phyloP scores from a whole-genome alignment of 2,113 vertebrate species.

The Toxotes jaculatrix region DNA sequence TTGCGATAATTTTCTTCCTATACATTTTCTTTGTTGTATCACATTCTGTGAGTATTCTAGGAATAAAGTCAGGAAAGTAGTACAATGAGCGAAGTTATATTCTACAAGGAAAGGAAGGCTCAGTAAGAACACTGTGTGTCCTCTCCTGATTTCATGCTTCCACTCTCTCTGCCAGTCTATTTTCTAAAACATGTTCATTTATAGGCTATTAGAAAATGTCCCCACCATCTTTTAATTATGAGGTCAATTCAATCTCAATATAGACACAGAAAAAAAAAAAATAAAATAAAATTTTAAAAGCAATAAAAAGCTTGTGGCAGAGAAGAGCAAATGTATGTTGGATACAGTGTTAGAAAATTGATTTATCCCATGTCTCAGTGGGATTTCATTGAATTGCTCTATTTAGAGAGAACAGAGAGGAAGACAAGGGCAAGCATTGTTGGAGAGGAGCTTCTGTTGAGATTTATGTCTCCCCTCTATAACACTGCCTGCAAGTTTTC shows the following conservation, averaged over 20 bases:
- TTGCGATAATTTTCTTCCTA: conserved; percentile 37
- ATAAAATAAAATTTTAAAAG: conserved; percentile 32
- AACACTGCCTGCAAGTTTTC: conserved; percentile 36
- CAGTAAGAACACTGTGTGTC: conserved; percentile 19
- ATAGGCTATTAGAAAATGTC: conserved; percentile 12
- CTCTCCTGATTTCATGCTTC: conserved; percentile 16
- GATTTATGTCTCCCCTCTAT: conserved; percentile 37
- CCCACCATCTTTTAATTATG: conserved; percentile 43
- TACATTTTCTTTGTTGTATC: conserved; percentile 47
- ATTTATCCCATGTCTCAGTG: conserved; percentile 62
- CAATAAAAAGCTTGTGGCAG: conserved; percentile 46
- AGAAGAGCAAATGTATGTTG: conserved; percentile 39
- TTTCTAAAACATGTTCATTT: conserved; percentile 6
- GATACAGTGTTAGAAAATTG: conserved; percentile 56
- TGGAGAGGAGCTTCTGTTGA: conserved; percentile 40
- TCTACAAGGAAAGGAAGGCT: conserved; percentile 11
- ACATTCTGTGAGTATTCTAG: conserved; percentile 17
- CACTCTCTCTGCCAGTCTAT: neutral
- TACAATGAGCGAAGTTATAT: conserved; percentile 7
- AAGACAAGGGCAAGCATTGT: conserved; percentile 35
- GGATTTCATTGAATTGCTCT: conserved; percentile 67
- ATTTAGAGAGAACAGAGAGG: conserved; percentile 57
- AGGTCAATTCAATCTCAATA: conserved; percentile 29
- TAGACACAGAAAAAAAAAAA: neutral
- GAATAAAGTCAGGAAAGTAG: conserved; percentile 25